phyloP scores from a whole-genome alignment of 2,888 invertebrate genomes.

The Euplagia quadripunctaria region DNA sequence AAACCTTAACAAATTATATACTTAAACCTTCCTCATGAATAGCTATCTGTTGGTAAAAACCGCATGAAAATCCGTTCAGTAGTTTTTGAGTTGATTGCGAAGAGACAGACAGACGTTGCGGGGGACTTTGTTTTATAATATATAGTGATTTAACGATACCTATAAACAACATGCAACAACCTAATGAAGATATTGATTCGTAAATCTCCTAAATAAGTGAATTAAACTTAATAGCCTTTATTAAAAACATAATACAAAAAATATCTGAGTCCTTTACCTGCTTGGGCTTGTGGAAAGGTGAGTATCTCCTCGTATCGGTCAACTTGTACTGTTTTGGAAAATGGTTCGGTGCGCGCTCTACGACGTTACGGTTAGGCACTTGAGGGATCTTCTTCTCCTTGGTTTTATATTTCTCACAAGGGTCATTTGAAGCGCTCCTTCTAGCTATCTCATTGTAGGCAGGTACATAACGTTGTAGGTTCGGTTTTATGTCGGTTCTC shows the following conservation, averaged over 20 bases:
- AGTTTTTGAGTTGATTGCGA: too few relatives aligned
- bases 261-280: conserved; percentile 67
- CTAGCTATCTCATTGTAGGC: conserved; percentile 18
- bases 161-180: background rate
- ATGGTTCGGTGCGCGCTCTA: conserved; percentile 61
- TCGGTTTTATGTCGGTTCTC: conserved; percentile 36
- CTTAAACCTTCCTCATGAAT: too few relatives aligned
- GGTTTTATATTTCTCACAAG: conserved; percentile 7
- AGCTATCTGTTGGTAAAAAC: too few relatives aligned
- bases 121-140: too few relatives aligned
- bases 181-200: background rate
- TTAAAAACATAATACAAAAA: conserved; percentile 35
- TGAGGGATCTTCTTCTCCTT: conserved; percentile 30
- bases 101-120: too few relatives aligned
- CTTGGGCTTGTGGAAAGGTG: conserved; percentile 72
- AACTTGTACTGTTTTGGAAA: conserved; percentile 53
- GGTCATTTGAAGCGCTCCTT: conserved; percentile 8
- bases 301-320: conserved; percentile 67
- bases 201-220: conserved; percentile 6
- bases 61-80: too few relatives aligned
- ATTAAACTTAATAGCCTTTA: conserved; percentile 42
- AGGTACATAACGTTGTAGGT: conserved; percentile 16
- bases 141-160: too few relatives aligned
- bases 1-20: too few relatives aligned
- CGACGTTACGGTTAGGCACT: conserved; percentile 39